phyloP scores from a whole-genome alignment of 2,797 vertebrate species.

The Picus viridis region DNA sequence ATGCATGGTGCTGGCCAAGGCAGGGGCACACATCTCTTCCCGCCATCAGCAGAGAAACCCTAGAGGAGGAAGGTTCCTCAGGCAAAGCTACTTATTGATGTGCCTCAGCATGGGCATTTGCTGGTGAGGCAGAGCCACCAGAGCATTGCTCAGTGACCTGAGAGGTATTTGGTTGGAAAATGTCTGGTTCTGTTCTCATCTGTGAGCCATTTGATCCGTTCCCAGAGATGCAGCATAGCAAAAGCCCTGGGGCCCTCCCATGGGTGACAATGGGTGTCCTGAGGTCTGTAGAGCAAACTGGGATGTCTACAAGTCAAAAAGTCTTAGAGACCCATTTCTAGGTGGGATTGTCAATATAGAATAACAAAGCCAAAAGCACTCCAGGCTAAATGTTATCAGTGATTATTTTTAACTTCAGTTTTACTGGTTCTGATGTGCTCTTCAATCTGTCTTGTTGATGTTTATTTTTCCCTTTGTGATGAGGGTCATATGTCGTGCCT shows the following conservation, averaged over 20 bases:
- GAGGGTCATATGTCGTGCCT: conserved; percentile 61
- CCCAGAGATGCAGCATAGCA: background rate
- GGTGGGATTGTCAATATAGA: conserved; percentile 60
- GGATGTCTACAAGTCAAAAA: conserved; percentile 55
- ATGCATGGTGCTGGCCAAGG: background rate
- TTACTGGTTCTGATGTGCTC: conserved; percentile 68
- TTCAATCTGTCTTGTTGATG: conserved; percentile 70
- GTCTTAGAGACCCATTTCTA: conserved; percentile 47
- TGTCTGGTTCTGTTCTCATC: conserved; percentile 70
- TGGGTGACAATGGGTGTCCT: conserved; percentile 40
- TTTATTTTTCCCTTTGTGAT: conserved; percentile 37
- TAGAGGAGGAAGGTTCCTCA: conserved; percentile 27
- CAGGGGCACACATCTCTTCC: background rate
- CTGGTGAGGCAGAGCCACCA: conserved; percentile 64
- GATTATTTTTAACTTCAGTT: conserved; percentile 63
- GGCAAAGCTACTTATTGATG: conserved; percentile 42
- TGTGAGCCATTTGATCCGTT: conserved; percentile 59
- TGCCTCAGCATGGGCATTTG: conserved; percentile 39
- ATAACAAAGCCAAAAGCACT: conserved; percentile 60
- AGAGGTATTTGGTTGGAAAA: conserved; percentile 72
- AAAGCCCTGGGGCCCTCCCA: conserved; percentile 50
- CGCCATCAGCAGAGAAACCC: background rate
- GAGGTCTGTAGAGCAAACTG: conserved; percentile 13
- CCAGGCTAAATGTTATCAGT: conserved; percentile 54
- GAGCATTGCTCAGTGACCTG: conserved; percentile 74